Base-by-base conservation (phyloP, 2,888 invertebrate genomes). In the Chrysolina americana region DNA sequence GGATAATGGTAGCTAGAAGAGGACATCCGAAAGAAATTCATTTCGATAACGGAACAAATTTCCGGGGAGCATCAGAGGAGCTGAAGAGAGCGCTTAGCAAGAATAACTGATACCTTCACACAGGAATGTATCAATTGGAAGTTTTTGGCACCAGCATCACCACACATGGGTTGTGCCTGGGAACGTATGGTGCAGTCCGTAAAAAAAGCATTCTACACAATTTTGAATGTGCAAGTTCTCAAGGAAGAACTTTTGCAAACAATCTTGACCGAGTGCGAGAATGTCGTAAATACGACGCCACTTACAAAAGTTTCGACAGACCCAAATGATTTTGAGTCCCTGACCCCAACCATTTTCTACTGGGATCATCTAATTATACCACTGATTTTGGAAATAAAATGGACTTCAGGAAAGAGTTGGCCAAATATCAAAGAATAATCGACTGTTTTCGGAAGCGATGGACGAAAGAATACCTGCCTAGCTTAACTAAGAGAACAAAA, bases 401-500 rank as follows among this genome's bases (percentile, higher is more conserved):
- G 15, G 44, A 44, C 44, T 44, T 44, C 15, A 44, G 44, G 44
- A 44, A 44, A 15, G 44, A 44, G 44, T 44, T 2, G 44, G 15
- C 8, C 44, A 44, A 44, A 44, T 44, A 2, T 44, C 44, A 44
- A 8, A 44, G 44, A 44, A 5, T 44, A 15, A 44, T 44, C 10
- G 44, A 15, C 15, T 44, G 44, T n/a, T 66, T 50, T 53, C 53
- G 68, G 53, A 50, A 36, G 50, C n/a, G 68, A 15, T 68, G 68
- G 68, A 36, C 36, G n/a, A 68, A 28, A 19, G n/a, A 68, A 19
- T 68, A 68, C 41, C 41, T 56, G 11, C 56, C 53, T 11, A 23
- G n/a, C 1, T 10, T 36, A 59, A 72, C 47, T 66, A 71, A 68
- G 65, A 65, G 56, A 23, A 53, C 68, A 15, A 53, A 68, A 41